These are phyloP conservation scores for Apodemia mormo DNA, from an alignment of 2,888 invertebrate genomes.

Conservation along the genomic window DNA sequence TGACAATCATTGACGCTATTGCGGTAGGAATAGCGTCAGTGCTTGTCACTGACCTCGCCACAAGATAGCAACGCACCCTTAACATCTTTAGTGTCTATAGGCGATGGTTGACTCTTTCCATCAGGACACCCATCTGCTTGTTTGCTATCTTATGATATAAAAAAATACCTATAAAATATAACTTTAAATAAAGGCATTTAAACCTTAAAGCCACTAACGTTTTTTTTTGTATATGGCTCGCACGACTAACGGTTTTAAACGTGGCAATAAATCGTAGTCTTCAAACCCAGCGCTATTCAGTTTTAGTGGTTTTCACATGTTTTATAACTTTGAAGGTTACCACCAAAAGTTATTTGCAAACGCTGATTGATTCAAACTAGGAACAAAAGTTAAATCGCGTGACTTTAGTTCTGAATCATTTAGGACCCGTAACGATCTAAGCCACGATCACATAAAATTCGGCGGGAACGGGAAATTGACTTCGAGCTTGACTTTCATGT, in stretches of 20 bases:
- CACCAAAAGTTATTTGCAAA: slow-evolving; percentile 15
- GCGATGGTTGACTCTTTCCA: too few species aligned
- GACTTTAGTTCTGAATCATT: neutral
- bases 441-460: neutral
- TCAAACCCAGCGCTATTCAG: neutral
- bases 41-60: too few species aligned
- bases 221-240: neutral
- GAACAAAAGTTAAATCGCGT: slow-evolving; percentile 17
- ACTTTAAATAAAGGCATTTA: neutral
- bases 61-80: too few species aligned
- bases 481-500: neutral
- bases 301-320: neutral
- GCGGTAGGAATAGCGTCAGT: too few species aligned
- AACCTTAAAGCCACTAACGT: neutral
- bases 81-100: too few species aligned
- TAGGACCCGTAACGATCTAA: neutral
- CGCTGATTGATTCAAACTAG: slow-evolving; percentile 2
- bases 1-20: too few species aligned
- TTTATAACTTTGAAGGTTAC: slow-evolving; percentile 14
- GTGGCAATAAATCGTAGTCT: slow-evolving; percentile 4
- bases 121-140: too few species aligned
- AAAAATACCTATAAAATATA: neutral
- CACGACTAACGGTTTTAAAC: neutral
- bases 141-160: neutral
- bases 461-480: neutral